A percentile compares a stretch with the other conserved stretches of the same genome.
phyloP scores from a whole-genome alignment of 2,888 invertebrate genomes.

The Lacanobia oleracea region DNA sequence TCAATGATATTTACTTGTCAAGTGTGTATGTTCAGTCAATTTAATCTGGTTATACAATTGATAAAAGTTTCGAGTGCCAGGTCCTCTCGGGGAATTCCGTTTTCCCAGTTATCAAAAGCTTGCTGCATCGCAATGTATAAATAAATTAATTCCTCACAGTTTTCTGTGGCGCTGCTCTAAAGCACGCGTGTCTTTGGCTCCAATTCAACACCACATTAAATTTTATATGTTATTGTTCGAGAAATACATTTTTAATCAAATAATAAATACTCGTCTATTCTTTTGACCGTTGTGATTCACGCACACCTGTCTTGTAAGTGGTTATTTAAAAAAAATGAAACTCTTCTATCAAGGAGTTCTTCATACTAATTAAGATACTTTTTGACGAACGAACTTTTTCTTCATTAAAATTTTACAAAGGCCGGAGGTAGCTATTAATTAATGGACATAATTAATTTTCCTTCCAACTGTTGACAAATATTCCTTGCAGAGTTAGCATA shows the following conservation, averaged over 20 bases:
- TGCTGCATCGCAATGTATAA: constrained; percentile 27
- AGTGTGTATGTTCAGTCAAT: constrained; percentile 12
- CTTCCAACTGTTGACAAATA: background rate
- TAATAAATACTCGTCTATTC: background rate
- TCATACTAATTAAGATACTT: constrained; percentile 3
- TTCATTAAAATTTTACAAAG: background rate
- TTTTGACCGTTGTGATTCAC: constrained; percentile 29
- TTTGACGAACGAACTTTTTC: constrained; percentile 7
- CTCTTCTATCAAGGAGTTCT: background rate
- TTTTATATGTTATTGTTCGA: constrained; percentile 40
- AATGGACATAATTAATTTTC: background rate
- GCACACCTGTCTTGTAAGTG: background rate
- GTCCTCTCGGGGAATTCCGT: constrained; percentile 34
- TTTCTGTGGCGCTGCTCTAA: constrained; percentile 10
- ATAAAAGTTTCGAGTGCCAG: constrained; percentile 22
- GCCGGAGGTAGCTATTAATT: constrained; percentile 12
- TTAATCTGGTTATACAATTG: constrained; percentile 17
- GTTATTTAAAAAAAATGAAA: constrained; percentile 5
- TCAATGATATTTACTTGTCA: constrained; percentile 25
- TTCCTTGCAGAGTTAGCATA: constrained; percentile 6
- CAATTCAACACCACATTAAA: constrained; percentile 28
- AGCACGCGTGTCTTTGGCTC: constrained; percentile 48
- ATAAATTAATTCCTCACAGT: constrained; percentile 24
- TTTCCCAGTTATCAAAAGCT: constrained; percentile 19
- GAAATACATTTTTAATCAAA: constrained; percentile 18